Percentiles rank a stretch among this genome's conserved stretches.
These are phyloP conservation scores for Macrosteles quadrilineatus DNA, from an alignment of 1,140 invertebrate species.

Conservation along the genomic window DNA sequence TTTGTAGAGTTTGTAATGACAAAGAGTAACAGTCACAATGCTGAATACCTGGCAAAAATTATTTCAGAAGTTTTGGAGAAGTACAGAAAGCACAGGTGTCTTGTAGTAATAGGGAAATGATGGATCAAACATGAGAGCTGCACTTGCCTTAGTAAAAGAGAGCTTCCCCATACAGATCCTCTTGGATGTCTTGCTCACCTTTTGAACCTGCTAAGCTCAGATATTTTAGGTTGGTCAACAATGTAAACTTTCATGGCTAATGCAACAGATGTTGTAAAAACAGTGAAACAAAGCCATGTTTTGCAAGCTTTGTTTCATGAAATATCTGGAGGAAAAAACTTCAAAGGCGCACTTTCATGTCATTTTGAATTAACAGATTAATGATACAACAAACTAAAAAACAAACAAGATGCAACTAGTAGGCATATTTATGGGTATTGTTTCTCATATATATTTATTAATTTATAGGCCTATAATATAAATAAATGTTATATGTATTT, in stretches of 20 bases:
- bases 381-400: too few species aligned
- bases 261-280: conserved; percentile 14
- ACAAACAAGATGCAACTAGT: too few species aligned
- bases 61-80: conserved; percentile 43
- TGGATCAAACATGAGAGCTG: conserved; percentile 41
- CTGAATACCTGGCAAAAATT: conserved; percentile 38
- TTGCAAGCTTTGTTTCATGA: background rate
- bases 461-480: too few species aligned
- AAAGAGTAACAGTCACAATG: conserved; percentile 40
- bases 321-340: background rate
- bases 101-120: conserved; percentile 43
- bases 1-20: conserved; percentile 41
- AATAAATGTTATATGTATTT: too few species aligned
- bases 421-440: too few species aligned
- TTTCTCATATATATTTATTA: too few species aligned
- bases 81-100: conserved; percentile 41
- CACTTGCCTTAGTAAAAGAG: conserved; percentile 39
- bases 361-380: too few species aligned
- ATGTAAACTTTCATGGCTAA: conserved; percentile 26
- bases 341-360: too few species aligned
- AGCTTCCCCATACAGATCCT: conserved; percentile 28
- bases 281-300: conserved; percentile 13
- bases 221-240: conserved; percentile 21
- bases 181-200: conserved; percentile 26
- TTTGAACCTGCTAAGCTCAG: conserved; percentile 26